Conservation (phyloP, 2,888 invertebrate species). For the Marronus borbonicus region DNA sequence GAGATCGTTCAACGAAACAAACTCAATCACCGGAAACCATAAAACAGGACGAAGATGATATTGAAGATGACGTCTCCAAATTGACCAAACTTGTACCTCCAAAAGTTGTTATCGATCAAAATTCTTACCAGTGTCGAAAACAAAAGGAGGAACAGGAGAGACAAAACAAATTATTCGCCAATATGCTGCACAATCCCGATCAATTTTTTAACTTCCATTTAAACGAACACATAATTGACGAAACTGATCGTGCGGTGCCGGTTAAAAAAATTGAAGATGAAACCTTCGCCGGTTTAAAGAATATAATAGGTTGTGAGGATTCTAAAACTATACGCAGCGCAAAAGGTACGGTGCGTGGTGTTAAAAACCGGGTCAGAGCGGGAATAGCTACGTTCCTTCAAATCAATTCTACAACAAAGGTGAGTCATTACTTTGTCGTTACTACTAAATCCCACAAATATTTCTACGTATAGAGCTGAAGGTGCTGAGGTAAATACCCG, state of each 20-base stretch:
- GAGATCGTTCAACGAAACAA: conserved; percentile 76
- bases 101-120: conserved; percentile 72
- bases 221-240: conserved; percentile 78
- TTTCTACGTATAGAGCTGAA: no score
- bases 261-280: conserved; percentile 73
- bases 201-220: conserved; percentile 88
- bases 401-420: conserved; percentile 86
- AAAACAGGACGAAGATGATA: conserved; percentile 51
- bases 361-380: conserved; percentile 94
- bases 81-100: conserved; percentile 21
- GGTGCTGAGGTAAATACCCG: no score
- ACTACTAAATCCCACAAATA: neutral
- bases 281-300: conserved; percentile 86
- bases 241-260: conserved; percentile 67
- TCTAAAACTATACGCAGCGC: conserved; percentile 90
- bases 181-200: conserved; percentile 79
- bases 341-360: conserved; percentile 93
- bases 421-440: conserved; percentile 69
- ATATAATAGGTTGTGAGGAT: conserved; percentile 77
- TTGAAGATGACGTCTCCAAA: conserved; percentile 31
- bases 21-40: conserved; percentile 60
- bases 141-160: conserved; percentile 70
- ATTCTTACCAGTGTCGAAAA: conserved; percentile 79
- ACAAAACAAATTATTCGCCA: conserved; percentile 63
- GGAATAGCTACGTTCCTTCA: conserved; percentile 96